Evolutionary conservation across 2,797 vertebrate genomes (phyloP).

Genomic region (Rhabdophis nuchalis): DNA sequence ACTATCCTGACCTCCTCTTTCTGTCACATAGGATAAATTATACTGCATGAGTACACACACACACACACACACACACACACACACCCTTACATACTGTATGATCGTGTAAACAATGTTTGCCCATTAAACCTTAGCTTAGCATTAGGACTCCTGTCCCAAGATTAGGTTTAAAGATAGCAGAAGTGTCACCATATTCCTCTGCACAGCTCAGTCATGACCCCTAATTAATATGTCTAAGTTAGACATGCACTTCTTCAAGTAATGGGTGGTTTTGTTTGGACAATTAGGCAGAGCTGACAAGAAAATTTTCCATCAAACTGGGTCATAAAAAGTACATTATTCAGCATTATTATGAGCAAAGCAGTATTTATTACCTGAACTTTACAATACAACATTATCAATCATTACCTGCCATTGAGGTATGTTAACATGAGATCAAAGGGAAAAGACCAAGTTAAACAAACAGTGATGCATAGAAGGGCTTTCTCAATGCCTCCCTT

Average conservation of each 20-base stretch:
- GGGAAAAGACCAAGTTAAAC: slow-evolving; percentile 75
- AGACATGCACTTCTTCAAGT: slow-evolving; percentile 75
- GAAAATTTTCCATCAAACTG: slow-evolving; percentile 80
- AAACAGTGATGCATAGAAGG: slow-evolving; percentile 70
- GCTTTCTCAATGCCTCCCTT: slow-evolving; percentile 65
- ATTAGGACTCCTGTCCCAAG: slow-evolving; percentile 72
- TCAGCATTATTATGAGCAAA: slow-evolving; percentile 81
- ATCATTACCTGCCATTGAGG: slow-evolving; percentile 84
- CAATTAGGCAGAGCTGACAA: slow-evolving; percentile 77
- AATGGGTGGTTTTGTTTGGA: slow-evolving; percentile 81
- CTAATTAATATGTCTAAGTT: slow-evolving; percentile 78
- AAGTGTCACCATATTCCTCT: slow-evolving; percentile 76
- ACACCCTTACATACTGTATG: neutral
- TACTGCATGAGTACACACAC: slow-evolving; percentile 41
- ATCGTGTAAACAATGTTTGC: slow-evolving; percentile 71
- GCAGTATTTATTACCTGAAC: slow-evolving; percentile 79
- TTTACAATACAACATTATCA: slow-evolving; percentile 80
- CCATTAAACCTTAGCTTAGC: slow-evolving; percentile 73
- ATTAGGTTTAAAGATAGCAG: slow-evolving; percentile 75
- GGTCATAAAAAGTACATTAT: slow-evolving; percentile 85
- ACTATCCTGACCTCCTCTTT: slow-evolving; percentile 30
- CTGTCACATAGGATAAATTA: slow-evolving; percentile 41
- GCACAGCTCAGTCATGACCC: slow-evolving; percentile 75
- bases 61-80: neutral
- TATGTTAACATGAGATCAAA: slow-evolving; percentile 82